These are phyloP conservation scores for Lasioglossum leucozonium DNA, from an alignment of 2,888 invertebrate genomes.

Conservation along the genomic window DNA sequence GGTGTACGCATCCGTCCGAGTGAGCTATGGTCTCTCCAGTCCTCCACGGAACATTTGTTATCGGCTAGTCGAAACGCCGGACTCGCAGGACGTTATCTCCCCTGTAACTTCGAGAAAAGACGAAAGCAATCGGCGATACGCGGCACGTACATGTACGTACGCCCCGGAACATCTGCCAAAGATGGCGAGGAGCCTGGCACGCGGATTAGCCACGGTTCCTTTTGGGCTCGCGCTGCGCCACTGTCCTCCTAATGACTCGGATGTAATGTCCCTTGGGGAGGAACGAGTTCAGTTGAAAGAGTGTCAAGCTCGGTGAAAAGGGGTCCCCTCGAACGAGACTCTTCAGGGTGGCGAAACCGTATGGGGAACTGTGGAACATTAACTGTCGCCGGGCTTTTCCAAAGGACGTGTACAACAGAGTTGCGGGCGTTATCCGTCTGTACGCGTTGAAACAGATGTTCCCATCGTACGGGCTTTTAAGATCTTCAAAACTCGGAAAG, in stretches of 20 bases:
- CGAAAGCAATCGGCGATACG: not conserved
- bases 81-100: not conserved
- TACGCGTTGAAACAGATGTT: not conserved
- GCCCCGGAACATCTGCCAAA: constrained; percentile 9
- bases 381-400: constrained; percentile 13
- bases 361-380: constrained; percentile 12
- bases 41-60: not conserved
- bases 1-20: too few species aligned
- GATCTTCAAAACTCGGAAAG: not conserved
- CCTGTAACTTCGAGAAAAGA: not conserved
- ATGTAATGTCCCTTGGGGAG: constrained; percentile 9
- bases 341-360: constrained; percentile 15
- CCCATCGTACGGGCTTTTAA: constrained; percentile 2
- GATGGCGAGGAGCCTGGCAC: not conserved
- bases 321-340: constrained; percentile 12
- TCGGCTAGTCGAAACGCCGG: not conserved
- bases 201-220: constrained; percentile 16
- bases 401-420: not conserved
- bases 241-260: constrained; percentile 17
- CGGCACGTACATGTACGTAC: not conserved
- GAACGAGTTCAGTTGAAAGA: constrained; percentile 24
- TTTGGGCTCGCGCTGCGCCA: not conserved
- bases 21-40: too few species aligned
- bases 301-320: constrained; percentile 16
- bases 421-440: not conserved